Evolutionary conservation across 2,888 invertebrate species (phyloP).

Genomic region (Palloptera scutellata): DNA sequence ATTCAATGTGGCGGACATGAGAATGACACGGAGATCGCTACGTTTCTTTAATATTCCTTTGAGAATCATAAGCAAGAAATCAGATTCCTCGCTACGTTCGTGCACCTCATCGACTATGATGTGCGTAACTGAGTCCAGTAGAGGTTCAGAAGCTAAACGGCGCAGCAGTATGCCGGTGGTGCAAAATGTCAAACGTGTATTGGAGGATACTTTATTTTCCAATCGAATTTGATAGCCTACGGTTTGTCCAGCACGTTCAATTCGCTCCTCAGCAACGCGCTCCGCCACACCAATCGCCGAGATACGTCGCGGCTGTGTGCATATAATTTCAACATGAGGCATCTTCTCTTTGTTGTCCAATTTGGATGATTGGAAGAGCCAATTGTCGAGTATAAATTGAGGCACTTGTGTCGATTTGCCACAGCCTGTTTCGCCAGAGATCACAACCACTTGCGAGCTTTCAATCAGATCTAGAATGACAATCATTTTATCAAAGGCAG

Average conservation of each 20-base stretch:
- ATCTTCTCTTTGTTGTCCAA: slow-evolving; percentile 57
- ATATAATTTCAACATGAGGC: slow-evolving; percentile 83
- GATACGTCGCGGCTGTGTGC: slow-evolving; percentile 90
- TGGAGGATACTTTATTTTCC: slow-evolving; percentile 78
- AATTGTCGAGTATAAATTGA: slow-evolving; percentile 90
- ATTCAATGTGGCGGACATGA: slow-evolving; percentile 95
- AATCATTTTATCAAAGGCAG: slow-evolving; percentile 76
- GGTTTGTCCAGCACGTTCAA: slow-evolving; percentile 69
- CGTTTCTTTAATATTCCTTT: slow-evolving; percentile 77
- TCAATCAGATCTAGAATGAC: slow-evolving; percentile 74
- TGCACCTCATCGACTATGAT: slow-evolving; percentile 92
- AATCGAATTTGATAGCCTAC: slow-evolving; percentile 78
- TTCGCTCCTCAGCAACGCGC: slow-evolving; percentile 85
- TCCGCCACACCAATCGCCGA: slow-evolving; percentile 94
- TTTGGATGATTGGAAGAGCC: slow-evolving; percentile 68
- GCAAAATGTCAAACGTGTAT: slow-evolving; percentile 88
- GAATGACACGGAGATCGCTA: slow-evolving; percentile 80
- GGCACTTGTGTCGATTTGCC: slow-evolving; percentile 92
- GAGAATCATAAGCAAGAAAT: slow-evolving; percentile 85
- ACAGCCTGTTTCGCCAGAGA: slow-evolving; percentile 86
- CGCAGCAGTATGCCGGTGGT: slow-evolving; percentile 91
- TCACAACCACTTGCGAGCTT: slow-evolving; percentile 70
- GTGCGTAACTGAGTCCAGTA: slow-evolving; percentile 81
- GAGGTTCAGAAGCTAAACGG: slow-evolving; percentile 80
- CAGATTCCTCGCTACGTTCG: slow-evolving; percentile 89